Base-by-base conservation (phyloP, 2,113 vertebrate species). In the Merops nubicus region DNA sequence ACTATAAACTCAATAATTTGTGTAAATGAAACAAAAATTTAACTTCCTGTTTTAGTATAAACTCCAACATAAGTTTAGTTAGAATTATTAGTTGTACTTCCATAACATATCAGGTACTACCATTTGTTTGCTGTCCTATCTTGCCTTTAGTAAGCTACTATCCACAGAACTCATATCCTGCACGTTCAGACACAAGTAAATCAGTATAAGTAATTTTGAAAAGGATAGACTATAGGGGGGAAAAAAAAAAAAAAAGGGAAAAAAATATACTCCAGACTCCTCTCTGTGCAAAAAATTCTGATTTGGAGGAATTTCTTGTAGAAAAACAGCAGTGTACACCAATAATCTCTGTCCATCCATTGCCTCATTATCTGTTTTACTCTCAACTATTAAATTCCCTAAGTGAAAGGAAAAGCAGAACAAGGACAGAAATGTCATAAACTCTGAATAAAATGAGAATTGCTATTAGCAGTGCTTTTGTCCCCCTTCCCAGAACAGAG, bases 401-500 rank as follows among this genome's bases (percentile, higher is more conserved):
- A 83, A 85, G 19, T 13, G 13, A 54, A 76, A 83, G 11, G 3
- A 68, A 91, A 72, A 80, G 3, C 28, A 48, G 16, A 78, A 48
- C 54, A 86, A 88, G 57, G 80, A 45, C 70, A 67, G 62, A 89
- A 78, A 80, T 43, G 34, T 60, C 81, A 72, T 50, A 93, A 93
- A 73, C 9, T 8, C 38, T 48, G 56, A 94, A 88, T 76, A 48
- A 88, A 94, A 77, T 19, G 25, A 82, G 51, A 60, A 80, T 51
- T 88, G 12, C 33, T 93, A 51, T 91, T 89, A 91, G 43, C 50
- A 89, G 20, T 31, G 42, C 76, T 91, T 95, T 48, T 83, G 5
- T n/a, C 22, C 25, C 31, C 36, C 6, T 97, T 95, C 96, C 93
- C 96, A 94, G 96, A 98, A 97, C 29, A 14, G 28, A 67, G 63